These are phyloP conservation scores for Zaprionus vittiger DNA, from an alignment of 1,140 invertebrate species.

Conservation along the genomic window DNA sequence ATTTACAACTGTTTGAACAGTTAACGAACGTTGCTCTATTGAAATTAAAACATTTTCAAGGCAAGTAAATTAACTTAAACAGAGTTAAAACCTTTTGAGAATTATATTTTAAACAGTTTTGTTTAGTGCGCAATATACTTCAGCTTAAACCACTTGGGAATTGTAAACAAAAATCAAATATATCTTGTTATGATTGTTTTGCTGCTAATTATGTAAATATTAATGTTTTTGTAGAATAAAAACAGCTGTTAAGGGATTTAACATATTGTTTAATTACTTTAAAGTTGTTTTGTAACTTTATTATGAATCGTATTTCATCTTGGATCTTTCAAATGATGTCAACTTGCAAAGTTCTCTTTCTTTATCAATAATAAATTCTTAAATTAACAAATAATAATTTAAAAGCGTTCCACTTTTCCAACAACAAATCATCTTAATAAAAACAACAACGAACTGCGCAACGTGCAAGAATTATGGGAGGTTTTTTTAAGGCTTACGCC, in stretches of 20 bases:
- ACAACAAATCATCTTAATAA: conserved; percentile 14
- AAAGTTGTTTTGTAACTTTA: background rate
- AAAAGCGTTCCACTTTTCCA: conserved; percentile 3
- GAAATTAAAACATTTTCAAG: background rate
- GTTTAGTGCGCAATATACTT: background rate
- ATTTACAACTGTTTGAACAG: background rate
- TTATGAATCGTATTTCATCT: background rate
- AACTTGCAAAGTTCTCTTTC: background rate
- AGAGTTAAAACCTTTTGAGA: too few relatives aligned
- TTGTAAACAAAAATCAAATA: background rate
- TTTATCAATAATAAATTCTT: background rate
- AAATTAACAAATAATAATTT: too few relatives aligned
- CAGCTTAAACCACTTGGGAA: background rate
- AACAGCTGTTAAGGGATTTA: too few relatives aligned
- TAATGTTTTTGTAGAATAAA: background rate
- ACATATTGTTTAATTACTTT: background rate
- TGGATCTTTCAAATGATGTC: background rate
- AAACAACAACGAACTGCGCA: conserved; percentile 14
- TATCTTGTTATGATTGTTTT: background rate
- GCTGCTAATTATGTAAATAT: background rate
- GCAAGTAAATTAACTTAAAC: background rate
- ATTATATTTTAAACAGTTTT: too few relatives aligned
- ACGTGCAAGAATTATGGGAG: conserved; percentile 39
- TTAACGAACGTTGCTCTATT: background rate
- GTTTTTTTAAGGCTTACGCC: conserved; percentile 24